Evolutionary conservation across 2,113 vertebrate species (phyloP), one percentile per base, ranked within the genome.

Genomic region (Cebidichthys violaceus): DNA sequence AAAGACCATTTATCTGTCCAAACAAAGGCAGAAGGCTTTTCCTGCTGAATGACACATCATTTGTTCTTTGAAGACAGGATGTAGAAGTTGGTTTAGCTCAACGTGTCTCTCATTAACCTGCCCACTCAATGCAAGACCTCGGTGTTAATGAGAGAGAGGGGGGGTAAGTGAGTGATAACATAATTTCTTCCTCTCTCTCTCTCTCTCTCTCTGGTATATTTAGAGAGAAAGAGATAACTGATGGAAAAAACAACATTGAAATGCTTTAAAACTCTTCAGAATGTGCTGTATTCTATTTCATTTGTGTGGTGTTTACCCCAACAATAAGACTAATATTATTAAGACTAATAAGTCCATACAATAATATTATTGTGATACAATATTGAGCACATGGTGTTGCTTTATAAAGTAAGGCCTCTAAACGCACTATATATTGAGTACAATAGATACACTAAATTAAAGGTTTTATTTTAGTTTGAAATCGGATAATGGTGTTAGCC

Each of bases 91-190:
- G 86, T 82, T 83, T 61, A 88, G 83, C 82, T 82, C 89, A 86
- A 75, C 24, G 45, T 88, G 78, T 70, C 88, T 92, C 90, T 92
- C 82, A 93, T 93, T 94, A 92, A 91, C 90, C 91, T 92, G 86
- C 90, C 91, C 85, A 92, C 93, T 90, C 89, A 84, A 84, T 70
- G 54, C 77, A 84, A 71, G 90, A 90, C 92, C 92, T 88, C 83
- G 31, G 82, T 88, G 91, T 92, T 94, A 93, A 92, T 92, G 88
- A 90, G 85, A 71, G 83, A 80, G 77, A 72, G 71, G 20, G 14
- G 22, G 55, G 43, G 37, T 45, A 22, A 33, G 60, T 33, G 83
- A 81, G 72, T 71, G 85, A 80, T 84, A 79, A 84, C 73, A 61
- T 57, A 0, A 77, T 69, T 62, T 72, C 24, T 61, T 60, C 69